phyloP scores from a whole-genome alignment of 2,797 vertebrate species.

The Cheirogaleus major region DNA sequence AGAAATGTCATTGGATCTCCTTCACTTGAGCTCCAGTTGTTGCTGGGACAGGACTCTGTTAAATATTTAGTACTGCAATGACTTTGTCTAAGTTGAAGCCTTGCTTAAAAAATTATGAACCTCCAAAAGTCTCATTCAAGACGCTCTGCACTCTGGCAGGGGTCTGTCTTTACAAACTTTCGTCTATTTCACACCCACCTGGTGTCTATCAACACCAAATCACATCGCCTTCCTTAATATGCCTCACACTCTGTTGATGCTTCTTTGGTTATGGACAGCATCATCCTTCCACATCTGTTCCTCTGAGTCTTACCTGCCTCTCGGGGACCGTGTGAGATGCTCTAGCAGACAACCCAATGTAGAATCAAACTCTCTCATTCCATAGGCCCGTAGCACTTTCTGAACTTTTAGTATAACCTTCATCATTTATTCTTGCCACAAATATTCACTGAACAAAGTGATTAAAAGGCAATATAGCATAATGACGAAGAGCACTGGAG shows the following conservation, averaged over 20 bases:
- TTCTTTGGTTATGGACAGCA: not conserved
- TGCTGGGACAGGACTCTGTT: not conserved
- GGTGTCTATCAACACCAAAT: not conserved
- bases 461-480: not conserved
- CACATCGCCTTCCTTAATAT: not conserved
- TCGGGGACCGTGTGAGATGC: not conserved
- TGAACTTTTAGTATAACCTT: not conserved
- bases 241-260: not conserved
- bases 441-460: not conserved
- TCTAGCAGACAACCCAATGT: not conserved
- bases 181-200: not conserved
- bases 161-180: not conserved
- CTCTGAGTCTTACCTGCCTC: not conserved
- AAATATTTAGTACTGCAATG: not conserved
- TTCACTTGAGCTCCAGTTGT: not conserved
- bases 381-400: not conserved
- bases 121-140: not conserved
- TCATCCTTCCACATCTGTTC: not conserved
- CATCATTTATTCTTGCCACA: not conserved
- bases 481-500: not conserved
- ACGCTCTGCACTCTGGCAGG: not conserved
- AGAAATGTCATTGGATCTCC: not conserved
- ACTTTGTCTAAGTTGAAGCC: not conserved
- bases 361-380: not conserved
- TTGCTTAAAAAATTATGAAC: not conserved